Percentiles rank a stretch among this genome's conserved stretches.
These are phyloP conservation scores for Drosophila bifasciata DNA, from an alignment of 1,140 invertebrate species.

Conservation along the genomic window DNA sequence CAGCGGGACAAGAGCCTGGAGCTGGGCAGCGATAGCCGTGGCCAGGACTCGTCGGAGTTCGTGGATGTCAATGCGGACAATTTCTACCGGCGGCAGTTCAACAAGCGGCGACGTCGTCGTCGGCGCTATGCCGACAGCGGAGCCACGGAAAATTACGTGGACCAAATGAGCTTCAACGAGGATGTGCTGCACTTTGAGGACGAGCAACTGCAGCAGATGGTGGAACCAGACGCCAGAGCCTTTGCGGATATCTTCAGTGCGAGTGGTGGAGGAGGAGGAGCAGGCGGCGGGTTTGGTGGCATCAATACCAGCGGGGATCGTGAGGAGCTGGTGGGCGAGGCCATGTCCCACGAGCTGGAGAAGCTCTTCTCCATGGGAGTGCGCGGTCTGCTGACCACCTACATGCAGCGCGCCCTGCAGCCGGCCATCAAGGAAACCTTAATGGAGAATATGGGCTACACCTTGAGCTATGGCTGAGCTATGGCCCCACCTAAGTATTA, in stretches of 20 bases:
- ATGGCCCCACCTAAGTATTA: slow-evolving; percentile 13
- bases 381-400: slow-evolving; percentile 90
- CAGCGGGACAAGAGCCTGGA: slow-evolving; percentile 59
- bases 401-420: slow-evolving; percentile 92
- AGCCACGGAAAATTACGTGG: slow-evolving; percentile 14
- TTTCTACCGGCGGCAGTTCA: slow-evolving; percentile 65
- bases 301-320: slow-evolving; percentile 24
- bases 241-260: slow-evolving; percentile 74
- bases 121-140: slow-evolving; percentile 33
- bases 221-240: slow-evolving; percentile 76
- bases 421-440: slow-evolving; percentile 93
- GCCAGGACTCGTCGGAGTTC: slow-evolving; percentile 56
- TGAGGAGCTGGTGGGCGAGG: slow-evolving; percentile 85
- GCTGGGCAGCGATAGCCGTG: slow-evolving; percentile 51
- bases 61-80: slow-evolving; percentile 67
- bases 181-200: slow-evolving; percentile 75
- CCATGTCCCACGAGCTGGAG: slow-evolving; percentile 91
- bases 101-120: slow-evolving; percentile 47
- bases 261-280: not conserved
- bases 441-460: slow-evolving; percentile 93
- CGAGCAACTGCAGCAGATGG: slow-evolving; percentile 72
- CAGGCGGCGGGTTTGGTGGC: not conserved
- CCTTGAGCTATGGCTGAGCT: slow-evolving; percentile 90
- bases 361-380: slow-evolving; percentile 92
- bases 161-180: slow-evolving; percentile 83